A percentile compares a stretch with the other conserved stretches of the same genome.
These are phyloP conservation scores for Tetranychus piercei DNA, from an alignment of 2,888 invertebrate species.

Conservation along the genomic window DNA sequence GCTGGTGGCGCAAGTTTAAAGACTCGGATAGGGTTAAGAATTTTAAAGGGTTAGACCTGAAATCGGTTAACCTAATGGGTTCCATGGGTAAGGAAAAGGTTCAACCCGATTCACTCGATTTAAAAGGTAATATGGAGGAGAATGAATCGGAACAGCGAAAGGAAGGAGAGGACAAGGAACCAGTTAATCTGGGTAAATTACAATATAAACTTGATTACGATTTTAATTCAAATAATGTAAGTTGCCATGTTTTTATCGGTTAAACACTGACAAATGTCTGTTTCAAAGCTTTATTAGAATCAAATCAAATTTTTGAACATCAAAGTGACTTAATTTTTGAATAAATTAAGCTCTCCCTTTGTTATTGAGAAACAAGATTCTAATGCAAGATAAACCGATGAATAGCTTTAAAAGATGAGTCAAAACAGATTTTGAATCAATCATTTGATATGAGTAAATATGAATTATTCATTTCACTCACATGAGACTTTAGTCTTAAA, in stretches of 20 bases:
- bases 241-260: conserved; percentile 17
- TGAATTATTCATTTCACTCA: too few species aligned
- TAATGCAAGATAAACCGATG: too few species aligned
- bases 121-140: conserved; percentile 41
- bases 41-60: conserved; percentile 27
- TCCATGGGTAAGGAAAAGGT: conserved; percentile 91
- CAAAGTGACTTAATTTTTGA: too few species aligned
- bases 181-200: conserved; percentile 69
- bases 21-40: conserved; percentile 26
- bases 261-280: too few species aligned
- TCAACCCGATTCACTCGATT: conserved; percentile 39
- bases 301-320: too few species aligned
- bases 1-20: conserved; percentile 27
- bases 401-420: too few species aligned
- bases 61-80: conserved; percentile 55
- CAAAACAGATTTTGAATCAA: too few species aligned
- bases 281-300: too few species aligned
- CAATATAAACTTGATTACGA: conserved; percentile 89
- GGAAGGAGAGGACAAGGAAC: conserved; percentile 34
- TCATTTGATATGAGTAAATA: too few species aligned
- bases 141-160: conserved; percentile 37
- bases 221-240: conserved; percentile 83
- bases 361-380: too few species aligned
- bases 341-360: too few species aligned
- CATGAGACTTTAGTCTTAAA: too few species aligned